These are phyloP conservation scores for Maconellicoccus hirsutus DNA, from an alignment of 1,140 invertebrate genomes.

Conservation along the genomic window DNA sequence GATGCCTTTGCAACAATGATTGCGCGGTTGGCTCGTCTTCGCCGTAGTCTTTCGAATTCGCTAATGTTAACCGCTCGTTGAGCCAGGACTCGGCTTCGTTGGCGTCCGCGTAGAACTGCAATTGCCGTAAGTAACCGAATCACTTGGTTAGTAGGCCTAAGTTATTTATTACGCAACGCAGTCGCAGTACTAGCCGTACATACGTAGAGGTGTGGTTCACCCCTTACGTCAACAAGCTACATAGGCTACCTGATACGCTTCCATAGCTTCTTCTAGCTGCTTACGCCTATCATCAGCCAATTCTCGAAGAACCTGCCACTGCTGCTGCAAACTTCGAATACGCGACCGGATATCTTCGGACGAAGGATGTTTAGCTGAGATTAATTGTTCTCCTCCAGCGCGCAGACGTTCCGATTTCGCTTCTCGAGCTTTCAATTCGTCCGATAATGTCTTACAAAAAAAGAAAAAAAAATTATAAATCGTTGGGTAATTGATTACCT, in stretches of 20 bases:
- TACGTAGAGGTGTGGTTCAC: neutral
- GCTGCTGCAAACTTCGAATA: constrained; percentile 66
- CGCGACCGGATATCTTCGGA: constrained; percentile 61
- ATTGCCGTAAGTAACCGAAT: no score
- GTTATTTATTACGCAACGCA: no score
- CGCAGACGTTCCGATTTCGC: constrained; percentile 67
- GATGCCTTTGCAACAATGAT: constrained; percentile 71
- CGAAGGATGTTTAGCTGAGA: constrained; percentile 63
- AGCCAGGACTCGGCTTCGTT: constrained; percentile 98
- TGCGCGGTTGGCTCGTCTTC: constrained; percentile 80
- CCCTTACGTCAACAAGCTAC: no score
- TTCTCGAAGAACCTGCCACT: constrained; percentile 76
- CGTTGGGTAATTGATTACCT: no score
- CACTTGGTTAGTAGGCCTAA: no score
- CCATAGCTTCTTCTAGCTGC: constrained; percentile 83
- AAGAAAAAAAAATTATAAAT: constrained; percentile 25
- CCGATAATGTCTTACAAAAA: constrained; percentile 55
- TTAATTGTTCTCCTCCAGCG: constrained; percentile 56
- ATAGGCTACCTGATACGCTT: constrained; percentile 86
- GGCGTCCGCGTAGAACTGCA: constrained; percentile 85
- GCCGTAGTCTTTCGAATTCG: constrained; percentile 77
- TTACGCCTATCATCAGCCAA: constrained; percentile 69
- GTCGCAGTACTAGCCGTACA: no score
- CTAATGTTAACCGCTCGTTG: constrained; percentile 80
- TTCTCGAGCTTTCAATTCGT: constrained; percentile 78